Conservation (phyloP, 1,140 invertebrate species). For the Aphaenogaster floridana region DNA sequence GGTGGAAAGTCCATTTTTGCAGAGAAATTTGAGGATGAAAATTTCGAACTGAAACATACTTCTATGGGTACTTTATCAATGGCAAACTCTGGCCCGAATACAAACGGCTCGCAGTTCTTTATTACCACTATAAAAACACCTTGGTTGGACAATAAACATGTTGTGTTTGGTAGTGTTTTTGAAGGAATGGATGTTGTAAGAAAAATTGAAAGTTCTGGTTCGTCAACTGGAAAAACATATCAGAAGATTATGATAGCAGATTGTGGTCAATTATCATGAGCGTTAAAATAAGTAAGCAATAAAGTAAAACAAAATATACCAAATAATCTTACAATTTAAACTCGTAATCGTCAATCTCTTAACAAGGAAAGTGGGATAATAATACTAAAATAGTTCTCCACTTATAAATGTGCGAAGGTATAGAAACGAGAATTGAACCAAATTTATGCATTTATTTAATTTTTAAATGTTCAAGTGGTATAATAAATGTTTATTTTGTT, state of each 20-base stretch:
- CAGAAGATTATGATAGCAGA: conserved; percentile 94
- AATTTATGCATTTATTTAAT: not conserved
- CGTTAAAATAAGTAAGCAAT: not conserved
- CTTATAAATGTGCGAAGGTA: not conserved
- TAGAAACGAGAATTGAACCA: not conserved
- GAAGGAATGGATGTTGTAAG: conserved; percentile 95
- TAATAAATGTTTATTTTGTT: not conserved
- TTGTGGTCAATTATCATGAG: conserved; percentile 90
- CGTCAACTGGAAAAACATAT: conserved; percentile 93
- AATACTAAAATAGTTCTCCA: not conserved
- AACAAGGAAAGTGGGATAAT: not conserved
- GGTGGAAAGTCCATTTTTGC: conserved; percentile 94
- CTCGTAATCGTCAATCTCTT: not conserved
- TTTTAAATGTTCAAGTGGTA: not conserved
- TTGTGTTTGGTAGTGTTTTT: conserved; percentile 94
- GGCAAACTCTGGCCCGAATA: conserved; percentile 93
- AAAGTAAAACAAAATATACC: not conserved
- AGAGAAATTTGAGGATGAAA: conserved; percentile 93
- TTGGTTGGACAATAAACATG: conserved; percentile 95
- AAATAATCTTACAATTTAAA: not conserved
- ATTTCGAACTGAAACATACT: conserved; percentile 93
- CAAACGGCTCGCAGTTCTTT: conserved; percentile 96
- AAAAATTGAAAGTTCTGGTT: conserved; percentile 93
- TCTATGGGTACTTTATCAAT: conserved; percentile 90
- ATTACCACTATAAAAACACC: conserved; percentile 92